Evolutionary conservation across 1,140 invertebrate species (phyloP), one percentile per base, ranked within the genome.

Genomic region (Pogonomyrmex californicus): DNA sequence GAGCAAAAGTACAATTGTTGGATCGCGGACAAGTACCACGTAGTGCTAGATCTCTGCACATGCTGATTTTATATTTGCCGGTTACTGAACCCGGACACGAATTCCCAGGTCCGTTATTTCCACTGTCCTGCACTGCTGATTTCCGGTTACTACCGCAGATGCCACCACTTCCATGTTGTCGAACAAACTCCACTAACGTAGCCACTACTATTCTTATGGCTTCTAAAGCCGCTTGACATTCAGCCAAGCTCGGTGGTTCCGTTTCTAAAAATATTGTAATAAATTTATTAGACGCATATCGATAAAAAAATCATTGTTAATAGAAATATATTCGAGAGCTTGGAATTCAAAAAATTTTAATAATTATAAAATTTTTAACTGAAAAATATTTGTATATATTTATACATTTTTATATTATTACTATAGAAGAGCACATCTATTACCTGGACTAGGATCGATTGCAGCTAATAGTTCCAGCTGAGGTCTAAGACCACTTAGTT

Each of bases 1-100:
- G 98, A 44, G 98, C 98, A 96, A 99, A 99, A 0, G 98, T 99
- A 94, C 99, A 99, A 91, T 97, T 97, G 30, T 96, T 97, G 5
- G 98, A 98, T 41, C 98, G 95, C 0, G 98, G 98, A 95, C 98
- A 99, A 49, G 96, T 97, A 0, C 97, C 97, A 17, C 97, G 96
- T 3, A 97, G 95, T 0, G 97, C 96, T 4, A 98, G 95, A 95
- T 99, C 98, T 4, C 98, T 96, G 91, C 98, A 99, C 96, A 99
- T 97, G 91, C 97, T 98, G 7, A 98, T 98, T 96, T 99, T 99
- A 93, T 99, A 99, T 92, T 98, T 98, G 30, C 79, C 56, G n/a
- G 79, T 38, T 1, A 96, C 97, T 76, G 97, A 97, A 47, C 96
- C 96, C 4, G 96, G 95, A 2, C 96, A 94, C 91, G 96, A 91